Evolutionary conservation across 2,113 vertebrate species (phyloP).

Genomic region (Ovis aries): ARS-UI_Ramb_v3.0 NC_056065.1:45626001-45626500

Average conservation of each 20-base stretch:
- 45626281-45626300: not conserved
- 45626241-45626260: not conserved
- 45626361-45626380: not conserved
- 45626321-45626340: not conserved
- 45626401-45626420: not conserved
- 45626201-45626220: too few species aligned
- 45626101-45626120: not conserved
- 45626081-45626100: accelerated
- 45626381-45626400: not conserved
- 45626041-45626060: not conserved
- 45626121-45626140: not conserved
- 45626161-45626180: not conserved
- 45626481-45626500: not conserved
- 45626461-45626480: not conserved
- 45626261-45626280: accelerated
- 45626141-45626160: not conserved
- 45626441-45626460: not conserved
- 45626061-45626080: too few species aligned
- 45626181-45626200: accelerated
- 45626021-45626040: not conserved
- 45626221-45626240: not conserved
- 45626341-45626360: not conserved
- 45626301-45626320: not conserved
- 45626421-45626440: not conserved
- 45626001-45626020: not conserved